These are phyloP conservation scores for Ecdyonurus torrentis DNA, from an alignment of 2,888 invertebrate species.

Conservation along the genomic window DNA sequence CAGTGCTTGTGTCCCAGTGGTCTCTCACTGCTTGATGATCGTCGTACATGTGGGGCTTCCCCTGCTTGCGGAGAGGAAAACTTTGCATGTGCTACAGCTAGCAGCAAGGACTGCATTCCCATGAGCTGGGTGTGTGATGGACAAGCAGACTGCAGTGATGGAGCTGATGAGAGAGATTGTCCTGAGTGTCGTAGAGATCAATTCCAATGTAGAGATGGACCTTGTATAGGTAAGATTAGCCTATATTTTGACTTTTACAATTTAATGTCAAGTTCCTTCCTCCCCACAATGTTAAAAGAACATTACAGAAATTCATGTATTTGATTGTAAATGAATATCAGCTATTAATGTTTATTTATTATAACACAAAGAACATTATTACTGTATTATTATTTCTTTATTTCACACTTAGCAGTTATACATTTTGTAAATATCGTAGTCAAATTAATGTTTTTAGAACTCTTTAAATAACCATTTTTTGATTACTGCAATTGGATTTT, in stretches of 20 bases:
- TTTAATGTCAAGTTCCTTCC: too few species aligned
- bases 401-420: too few species aligned
- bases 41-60: constrained; percentile 44
- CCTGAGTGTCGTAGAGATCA: constrained; percentile 50
- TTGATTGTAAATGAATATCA: not conserved
- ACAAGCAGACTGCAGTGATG: constrained; percentile 64
- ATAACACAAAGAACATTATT: too few species aligned
- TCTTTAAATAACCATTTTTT: too few species aligned
- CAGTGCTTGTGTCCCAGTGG: constrained; percentile 64
- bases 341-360: not conserved
- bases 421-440: too few species aligned
- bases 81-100: constrained; percentile 45
- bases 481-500: too few species aligned
- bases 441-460: too few species aligned
- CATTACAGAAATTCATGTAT: too few species aligned
- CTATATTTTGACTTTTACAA: too few species aligned
- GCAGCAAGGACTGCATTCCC: constrained; percentile 49
- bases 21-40: constrained; percentile 35
- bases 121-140: constrained; percentile 61
- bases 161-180: constrained; percentile 61
- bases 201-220: constrained; percentile 41
- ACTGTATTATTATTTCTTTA: too few species aligned
- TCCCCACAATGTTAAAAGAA: too few species aligned
- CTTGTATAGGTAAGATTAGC: constrained; percentile 38
- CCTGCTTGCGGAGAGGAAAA: constrained; percentile 54